A percentile compares a stretch with the other conserved stretches of the same genome.
phyloP scores from a whole-genome alignment of 2,888 invertebrate species.

The Sipunculus nudus region DNA sequence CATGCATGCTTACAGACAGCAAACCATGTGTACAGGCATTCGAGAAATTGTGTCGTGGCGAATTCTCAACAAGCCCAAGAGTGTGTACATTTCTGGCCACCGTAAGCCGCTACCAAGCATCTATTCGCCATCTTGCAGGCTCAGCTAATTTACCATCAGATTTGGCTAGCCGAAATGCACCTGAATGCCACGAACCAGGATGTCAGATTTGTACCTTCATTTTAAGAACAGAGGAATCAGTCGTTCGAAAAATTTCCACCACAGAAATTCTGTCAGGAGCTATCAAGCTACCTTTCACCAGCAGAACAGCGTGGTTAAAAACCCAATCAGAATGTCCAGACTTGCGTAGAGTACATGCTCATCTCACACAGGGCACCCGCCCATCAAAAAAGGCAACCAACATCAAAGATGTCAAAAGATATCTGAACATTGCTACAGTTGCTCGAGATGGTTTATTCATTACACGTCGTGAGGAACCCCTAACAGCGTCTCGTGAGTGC shows the following conservation, averaged over 20 bases:
- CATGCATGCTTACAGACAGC: constrained; percentile 37
- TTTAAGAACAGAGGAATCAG: constrained; percentile 2
- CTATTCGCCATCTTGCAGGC: constrained; percentile 9
- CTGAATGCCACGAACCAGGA: constrained; percentile 1
- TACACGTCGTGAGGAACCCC: too few relatives aligned
- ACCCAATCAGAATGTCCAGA: constrained; percentile 7
- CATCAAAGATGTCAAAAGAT: too few relatives aligned
- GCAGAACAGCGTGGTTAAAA: not conserved
- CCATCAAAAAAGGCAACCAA: constrained; percentile 1
- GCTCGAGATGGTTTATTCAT: too few relatives aligned
- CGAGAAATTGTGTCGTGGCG: constrained; percentile 29
- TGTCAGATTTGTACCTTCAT: constrained; percentile 12
- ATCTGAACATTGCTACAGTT: too few relatives aligned
- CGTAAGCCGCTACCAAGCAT: constrained; percentile 23
- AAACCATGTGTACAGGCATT: constrained; percentile 30
- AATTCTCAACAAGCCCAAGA: constrained; percentile 37
- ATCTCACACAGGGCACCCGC: constrained; percentile 7
- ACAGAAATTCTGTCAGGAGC: not conserved
- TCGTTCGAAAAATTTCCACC: not conserved
- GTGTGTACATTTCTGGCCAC: constrained; percentile 28
- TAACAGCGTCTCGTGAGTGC: too few relatives aligned
- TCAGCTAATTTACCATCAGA: constrained; percentile 14
- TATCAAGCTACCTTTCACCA: constrained; percentile 7
- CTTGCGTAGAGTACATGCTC: not conserved
- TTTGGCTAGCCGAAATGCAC: constrained; percentile 11